Evolutionary conservation across 2,888 invertebrate species (phyloP).

Genomic region (Ethmia dodecea): DNA sequence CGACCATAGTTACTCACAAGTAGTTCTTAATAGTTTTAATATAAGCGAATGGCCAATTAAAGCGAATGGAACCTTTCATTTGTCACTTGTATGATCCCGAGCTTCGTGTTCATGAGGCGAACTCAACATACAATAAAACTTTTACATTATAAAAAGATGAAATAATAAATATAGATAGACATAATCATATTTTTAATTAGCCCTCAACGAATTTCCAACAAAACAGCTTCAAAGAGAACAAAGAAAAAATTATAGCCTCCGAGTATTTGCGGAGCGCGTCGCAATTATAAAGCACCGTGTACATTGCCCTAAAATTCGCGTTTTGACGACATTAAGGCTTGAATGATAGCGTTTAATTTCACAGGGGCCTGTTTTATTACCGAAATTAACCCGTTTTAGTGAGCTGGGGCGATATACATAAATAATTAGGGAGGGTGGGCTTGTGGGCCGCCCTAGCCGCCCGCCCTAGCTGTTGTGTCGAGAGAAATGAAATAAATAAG

Average conservation of each 20-base stretch:
- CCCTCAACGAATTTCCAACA: too few species aligned
- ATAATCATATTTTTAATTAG: too few species aligned
- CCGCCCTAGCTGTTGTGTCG: constrained; percentile 26
- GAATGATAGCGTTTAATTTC: constrained; percentile 30
- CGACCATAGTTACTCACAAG: too few species aligned
- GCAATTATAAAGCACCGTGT: constrained; percentile 44
- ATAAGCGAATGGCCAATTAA: too few species aligned
- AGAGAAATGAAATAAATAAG: constrained; percentile 19
- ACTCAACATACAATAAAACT: too few species aligned
- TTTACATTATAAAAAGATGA: too few species aligned
- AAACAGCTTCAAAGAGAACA: too few species aligned
- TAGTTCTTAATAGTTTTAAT: too few species aligned
- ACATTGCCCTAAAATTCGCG: constrained; percentile 11
- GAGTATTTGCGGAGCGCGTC: constrained; percentile 49
- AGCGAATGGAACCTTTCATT: too few species aligned
- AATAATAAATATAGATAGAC: too few species aligned
- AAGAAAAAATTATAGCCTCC: constrained; percentile 42
- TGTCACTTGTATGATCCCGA: too few species aligned
- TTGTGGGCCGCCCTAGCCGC: constrained; percentile 44
- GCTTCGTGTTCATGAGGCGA: too few species aligned
- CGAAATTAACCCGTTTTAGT: constrained; percentile 64
- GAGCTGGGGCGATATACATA: constrained; percentile 42
- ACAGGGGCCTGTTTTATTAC: constrained; percentile 48
- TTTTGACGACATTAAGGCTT: constrained; percentile 1
- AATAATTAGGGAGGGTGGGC: constrained; percentile 49